Base-by-base conservation (phyloP, 2,113 vertebrate genomes). In the Acrocephalus kingi region DNA sequence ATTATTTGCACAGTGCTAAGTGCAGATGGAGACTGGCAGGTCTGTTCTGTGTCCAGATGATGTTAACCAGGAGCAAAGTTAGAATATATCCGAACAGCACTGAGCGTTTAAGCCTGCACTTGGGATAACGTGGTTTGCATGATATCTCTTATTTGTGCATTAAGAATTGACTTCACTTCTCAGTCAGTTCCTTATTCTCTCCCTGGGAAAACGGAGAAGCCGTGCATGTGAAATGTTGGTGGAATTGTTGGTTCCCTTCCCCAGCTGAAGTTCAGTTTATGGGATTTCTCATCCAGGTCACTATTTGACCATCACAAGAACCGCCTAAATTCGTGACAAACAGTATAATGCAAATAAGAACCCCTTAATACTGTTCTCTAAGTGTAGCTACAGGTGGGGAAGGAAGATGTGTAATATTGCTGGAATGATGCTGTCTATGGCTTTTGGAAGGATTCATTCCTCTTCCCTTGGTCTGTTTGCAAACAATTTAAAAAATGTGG, bases 141-240 rank as follows among this genome's bases (percentile, higher is more conserved):
- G 20, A 7, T 15, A 1, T 31, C n/a, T 30, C 37, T 54, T 20
- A 4, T 52, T 43, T 61, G 8, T 7, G 0, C 4, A 2, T 56
- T 33, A 10, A 23, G 39, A 30, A 33, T 3, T n/a, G 14, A 11
- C 13, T 68, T 33, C 8, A 1, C 19, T 87, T 41, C 15, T 20
- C 39, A 27, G n/a, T 41, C 45, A 41, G 8, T 30, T 25, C 27
- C 15, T 14, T 58, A 31, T 5, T 41, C 0, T 0, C 19, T 28
- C 2, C 49, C 6, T 15, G 37, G 41, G 64, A 6, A 37, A 27
- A 7, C 0, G 0, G 39, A 39, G 49, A 12, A 33, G 35, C 6
- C 0, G 0, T 7, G 30, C 5, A 0, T 0, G 3, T 8, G 52
- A 4, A 61, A 14, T 1, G 0, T 27, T 20, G 15, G 23, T 10